Evolutionary conservation across 2,113 vertebrate species (phyloP), one percentile per base, ranked within the genome.

Genomic region (Numenius arquata): DNA sequence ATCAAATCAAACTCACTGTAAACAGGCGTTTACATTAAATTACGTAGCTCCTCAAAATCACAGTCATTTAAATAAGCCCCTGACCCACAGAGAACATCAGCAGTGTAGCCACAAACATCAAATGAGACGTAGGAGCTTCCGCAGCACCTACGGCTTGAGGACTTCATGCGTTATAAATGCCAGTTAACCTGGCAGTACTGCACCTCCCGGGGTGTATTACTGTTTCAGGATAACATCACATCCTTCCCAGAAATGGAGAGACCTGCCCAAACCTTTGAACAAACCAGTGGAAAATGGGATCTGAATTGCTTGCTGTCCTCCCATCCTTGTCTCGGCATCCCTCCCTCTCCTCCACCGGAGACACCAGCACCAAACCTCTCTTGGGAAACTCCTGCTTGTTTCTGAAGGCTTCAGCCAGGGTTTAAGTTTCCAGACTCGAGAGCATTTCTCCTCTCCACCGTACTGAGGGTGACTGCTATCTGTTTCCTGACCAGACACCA

Each of bases 11-110:
- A 88, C 61, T 63, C 74, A 53, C 8, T 23, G 45, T 70, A 91
- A 95, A 95, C 36, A 89, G 29, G n/a, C 45, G 77, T 76, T 91
- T 94, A 68, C 70, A 89, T 76, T 65, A 52, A 96, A 93, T 89
- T 41, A 58, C 32, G 0, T 52, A 58, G 59, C 41, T 91, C 48
- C 62, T 79, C 30, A 89, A 59, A 89, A 80, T 88, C 62, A 48
- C 20, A 85, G 53, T 55, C 40, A 65, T 89, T 90, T 75, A 40
- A 61, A 68, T 34, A 52, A 71, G 29, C 13, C 29, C 17, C 53
- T 65, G 66, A 82, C 74, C 72, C 38, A 43, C 48, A 73, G 66
- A 63, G 91, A 68, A 36, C 15, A 67, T 41, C 43, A 75, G 30
- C 70, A 93, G 43, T 22, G 32, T 6, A 65, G 36, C 25, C 58